Base-by-base conservation (phyloP, 1,140 invertebrate species). In the Adelges cooleyi region DNA sequence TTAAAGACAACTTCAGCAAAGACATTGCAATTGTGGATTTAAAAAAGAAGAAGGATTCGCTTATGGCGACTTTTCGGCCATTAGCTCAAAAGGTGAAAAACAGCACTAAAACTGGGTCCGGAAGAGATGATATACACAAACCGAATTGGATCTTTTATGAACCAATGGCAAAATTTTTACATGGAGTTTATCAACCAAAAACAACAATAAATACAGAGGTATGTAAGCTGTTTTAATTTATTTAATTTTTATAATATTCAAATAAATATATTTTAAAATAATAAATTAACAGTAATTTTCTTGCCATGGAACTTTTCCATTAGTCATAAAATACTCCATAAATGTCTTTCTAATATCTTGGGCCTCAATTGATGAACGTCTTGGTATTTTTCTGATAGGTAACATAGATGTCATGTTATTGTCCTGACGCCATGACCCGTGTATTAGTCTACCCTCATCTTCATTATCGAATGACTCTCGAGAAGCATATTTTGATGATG, bases 391-490 rank as follows among this genome's bases (percentile, higher is more conserved):
- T 13, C 49, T 18, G n/a, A 66, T 25, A 2, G 65, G 65, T 33
- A 66, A 15, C 13, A 66, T 18, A 0, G 54, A 59, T 0, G 38
- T 20, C 20, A 10, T 5, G 25, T 46, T 18, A 42, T 42, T 1
- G 22, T 25, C 20, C 17, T 59, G 38, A 27, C 54, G 54, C 54
- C 54, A 59, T 29, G 38, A 23, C 15, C 15, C 38, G 15, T 15
- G 17, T 9, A 59, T 59, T 23, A 59, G 11, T 59, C 20, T 22
- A 51, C 27, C 68, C 27, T 56, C 49, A n/a, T 67, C 59, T 59
- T 69, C 67, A 20, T 33, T 23, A 20, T 70, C 70, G 46, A 71
- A 69, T 46, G 70, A 50, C n/a, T 67, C 65, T 18, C 11, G 67
- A 49, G 71, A 68, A 65, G 66, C 4, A 23, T 51, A 72, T 8